Base-by-base conservation (phyloP, 2,113 vertebrate genomes). In the Apodemus speciosus region DNA sequence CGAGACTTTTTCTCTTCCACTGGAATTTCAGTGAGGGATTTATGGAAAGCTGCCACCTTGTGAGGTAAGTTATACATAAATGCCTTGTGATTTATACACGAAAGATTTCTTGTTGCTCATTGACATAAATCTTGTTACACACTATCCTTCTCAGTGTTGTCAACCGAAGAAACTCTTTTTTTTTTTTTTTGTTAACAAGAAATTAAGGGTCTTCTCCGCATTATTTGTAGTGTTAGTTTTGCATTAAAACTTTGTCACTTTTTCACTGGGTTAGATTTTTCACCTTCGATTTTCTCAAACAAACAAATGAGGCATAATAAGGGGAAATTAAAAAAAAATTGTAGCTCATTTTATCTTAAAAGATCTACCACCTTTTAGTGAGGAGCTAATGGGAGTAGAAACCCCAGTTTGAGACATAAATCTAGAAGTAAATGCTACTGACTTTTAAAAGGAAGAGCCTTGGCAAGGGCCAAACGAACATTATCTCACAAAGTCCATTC, bases 401-500 rank as follows among this genome's bases (percentile, higher is more conserved):
- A 95, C 92, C 9, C 16, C 73, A 88, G 56, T 64, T 64, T 71
- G 73, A 81, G 86, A 46, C 89, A 62, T 35, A 90, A 96, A 85
- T 23, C 58, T 85, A 9, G 20, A 64, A 90, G 76, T 3, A 27
- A 96, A 64, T 68, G 56, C 83, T 77, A 66, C 84, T 93, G 95
- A 96, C 94, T 96, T 62, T 89, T 96, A 46, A 91, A 96, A 93
- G 92, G 6, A 84, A 56, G 76, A 56, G 60, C 87, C 88, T 92
- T 95, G 97, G 96, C 96, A 93, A 96, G 92, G 95, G 75, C 43
- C 86, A 96, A 95, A 95, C 66, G 56, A 88, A 96, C 49, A 73
- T 15, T 0, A 71, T 81, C 93, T 97, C 46, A 53, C 88, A 95
- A 64, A 95, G 86, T 97, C 93, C 87, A 56, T 89, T 95, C 85